Conservation (phyloP, 2,888 invertebrate species). For the Empis stercorea region DNA sequence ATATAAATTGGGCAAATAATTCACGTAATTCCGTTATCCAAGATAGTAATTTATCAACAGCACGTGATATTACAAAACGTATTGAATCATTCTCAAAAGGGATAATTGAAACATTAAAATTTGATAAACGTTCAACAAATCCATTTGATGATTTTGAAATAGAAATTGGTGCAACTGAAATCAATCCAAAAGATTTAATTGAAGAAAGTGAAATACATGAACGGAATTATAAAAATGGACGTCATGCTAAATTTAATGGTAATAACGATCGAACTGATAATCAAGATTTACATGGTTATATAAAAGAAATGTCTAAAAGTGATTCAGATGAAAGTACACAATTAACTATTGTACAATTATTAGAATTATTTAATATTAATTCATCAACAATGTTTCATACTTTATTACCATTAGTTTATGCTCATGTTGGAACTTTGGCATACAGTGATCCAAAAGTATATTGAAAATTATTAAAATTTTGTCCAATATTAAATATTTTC, state of each 20-base stretch:
- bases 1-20: conserved; percentile 36
- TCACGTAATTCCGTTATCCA: conserved; percentile 29
- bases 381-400: conserved; percentile 50
- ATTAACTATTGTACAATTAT: conserved; percentile 26
- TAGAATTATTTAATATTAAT: conserved; percentile 33
- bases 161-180: conserved; percentile 36
- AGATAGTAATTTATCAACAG: conserved; percentile 30
- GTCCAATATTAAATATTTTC: neutral
- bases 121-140: conserved; percentile 35
- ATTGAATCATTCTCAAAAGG: conserved; percentile 37
- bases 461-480: conserved; percentile 6
- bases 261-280: conserved; percentile 31
- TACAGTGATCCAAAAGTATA: conserved; percentile 68
- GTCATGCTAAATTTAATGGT: conserved; percentile 29
- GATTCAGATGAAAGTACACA: conserved; percentile 30
- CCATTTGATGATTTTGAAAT: conserved; percentile 36
- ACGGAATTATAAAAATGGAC: conserved; percentile 29
- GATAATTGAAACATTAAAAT: conserved; percentile 35
- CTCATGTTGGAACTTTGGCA: conserved; percentile 66
- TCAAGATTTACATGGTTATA: conserved; percentile 9
- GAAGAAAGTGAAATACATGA: conserved; percentile 30
- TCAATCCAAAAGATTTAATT: conserved; percentile 28
- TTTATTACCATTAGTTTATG: conserved; percentile 70
- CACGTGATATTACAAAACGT: conserved; percentile 34
- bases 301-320: conserved; percentile 24